A percentile compares a stretch with the other conserved stretches of the same genome.
Evolutionary conservation across 2,888 invertebrate genomes (phyloP).

Genomic region (Tipula lateralis): DNA sequence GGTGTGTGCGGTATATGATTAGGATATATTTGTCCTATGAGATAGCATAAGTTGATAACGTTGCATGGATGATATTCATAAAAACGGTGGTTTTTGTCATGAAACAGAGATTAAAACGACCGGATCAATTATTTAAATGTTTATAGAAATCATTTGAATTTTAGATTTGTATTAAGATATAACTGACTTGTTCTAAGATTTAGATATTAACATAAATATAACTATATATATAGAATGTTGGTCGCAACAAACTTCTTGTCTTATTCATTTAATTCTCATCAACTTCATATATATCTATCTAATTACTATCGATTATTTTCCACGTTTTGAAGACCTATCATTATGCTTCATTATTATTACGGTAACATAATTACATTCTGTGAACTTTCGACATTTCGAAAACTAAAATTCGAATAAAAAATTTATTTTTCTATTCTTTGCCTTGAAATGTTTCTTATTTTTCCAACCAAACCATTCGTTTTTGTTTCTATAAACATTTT

Average conservation of each 20-base stretch:
- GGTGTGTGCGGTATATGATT: too few relatives aligned
- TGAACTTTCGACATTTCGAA: conserved; percentile 11
- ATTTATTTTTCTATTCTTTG: neutral
- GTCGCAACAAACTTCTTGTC: too few relatives aligned
- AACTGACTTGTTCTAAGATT: too few relatives aligned
- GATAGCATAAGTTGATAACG: neutral
- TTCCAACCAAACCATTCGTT: neutral
- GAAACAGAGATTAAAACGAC: neutral
- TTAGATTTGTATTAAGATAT: neutral
- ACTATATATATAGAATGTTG: too few relatives aligned
- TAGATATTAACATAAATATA: too few relatives aligned
- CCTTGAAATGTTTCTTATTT: neutral
- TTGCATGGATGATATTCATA: neutral
- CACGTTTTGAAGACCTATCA: neutral
- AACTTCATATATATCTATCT: too few relatives aligned
- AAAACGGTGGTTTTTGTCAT: neutral
- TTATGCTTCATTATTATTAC: neutral
- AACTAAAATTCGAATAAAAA: neutral
- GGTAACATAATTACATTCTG: neutral
- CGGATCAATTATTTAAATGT: neutral
- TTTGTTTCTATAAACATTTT: neutral
- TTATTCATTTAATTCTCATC: neutral
- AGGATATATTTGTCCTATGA: neutral
- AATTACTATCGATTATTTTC: neutral
- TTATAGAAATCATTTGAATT: neutral